Evolutionary conservation across 2,113 vertebrate species (phyloP).

Genomic region (Excalfactoria chinensis): DNA sequence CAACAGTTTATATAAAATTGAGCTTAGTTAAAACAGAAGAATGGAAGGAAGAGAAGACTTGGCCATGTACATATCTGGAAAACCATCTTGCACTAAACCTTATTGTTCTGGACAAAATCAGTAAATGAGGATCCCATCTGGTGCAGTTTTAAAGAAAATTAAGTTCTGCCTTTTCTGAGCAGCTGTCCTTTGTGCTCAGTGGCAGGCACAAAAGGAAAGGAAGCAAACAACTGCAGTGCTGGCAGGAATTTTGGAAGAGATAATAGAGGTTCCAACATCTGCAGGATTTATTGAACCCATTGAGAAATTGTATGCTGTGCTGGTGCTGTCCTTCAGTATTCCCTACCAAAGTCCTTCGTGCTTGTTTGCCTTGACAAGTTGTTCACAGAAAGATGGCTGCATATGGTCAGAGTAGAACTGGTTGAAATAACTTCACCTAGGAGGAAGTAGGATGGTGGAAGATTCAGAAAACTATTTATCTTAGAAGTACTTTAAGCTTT

Average conservation of each 20-base stretch:
- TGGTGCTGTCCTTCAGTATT: neutral
- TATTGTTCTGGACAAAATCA: slow-evolving; percentile 65
- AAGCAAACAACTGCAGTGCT: neutral
- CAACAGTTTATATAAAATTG: slow-evolving; percentile 62
- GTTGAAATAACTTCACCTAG: neutral
- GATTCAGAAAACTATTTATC: neutral
- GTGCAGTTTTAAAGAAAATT: slow-evolving; percentile 55
- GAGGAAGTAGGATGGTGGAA: neutral
- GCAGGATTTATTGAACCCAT: slow-evolving; percentile 6
- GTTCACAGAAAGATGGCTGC: neutral
- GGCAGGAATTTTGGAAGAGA: slow-evolving; percentile 10
- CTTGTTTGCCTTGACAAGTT: neutral
- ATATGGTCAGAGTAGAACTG: neutral
- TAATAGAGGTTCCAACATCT: neutral
- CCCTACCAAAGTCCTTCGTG: neutral
- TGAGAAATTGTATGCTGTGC: neutral
- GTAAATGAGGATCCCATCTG: slow-evolving; percentile 76
- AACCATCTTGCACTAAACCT: slow-evolving; percentile 64
- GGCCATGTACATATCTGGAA: slow-evolving; percentile 66
- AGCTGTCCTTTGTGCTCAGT: slow-evolving; percentile 22
- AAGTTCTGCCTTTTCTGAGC: slow-evolving; percentile 49
- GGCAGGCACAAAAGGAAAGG: neutral
- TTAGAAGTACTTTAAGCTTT: neutral
- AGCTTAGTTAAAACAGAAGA: slow-evolving; percentile 59
- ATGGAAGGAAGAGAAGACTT: slow-evolving; percentile 40